Base-by-base conservation (phyloP, 2,797 vertebrate species). In the Crenichthys baileyi region DNA sequence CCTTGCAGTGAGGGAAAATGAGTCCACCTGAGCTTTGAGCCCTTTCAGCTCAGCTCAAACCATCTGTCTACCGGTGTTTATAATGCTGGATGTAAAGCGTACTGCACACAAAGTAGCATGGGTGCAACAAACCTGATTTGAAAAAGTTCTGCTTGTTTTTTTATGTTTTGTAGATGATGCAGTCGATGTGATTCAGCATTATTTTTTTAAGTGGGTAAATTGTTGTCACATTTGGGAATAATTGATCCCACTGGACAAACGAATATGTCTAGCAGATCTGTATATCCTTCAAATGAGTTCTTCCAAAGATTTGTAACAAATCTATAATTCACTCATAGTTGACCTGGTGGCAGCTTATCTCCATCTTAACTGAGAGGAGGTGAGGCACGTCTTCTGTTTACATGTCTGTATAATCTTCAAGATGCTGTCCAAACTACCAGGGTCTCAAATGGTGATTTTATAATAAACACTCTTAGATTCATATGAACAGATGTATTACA, bases 1-100 rank as follows among this genome's bases (percentile, higher is more conserved):
- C 93, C 92, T 95, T 94, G 91, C 86, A 79, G 46, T 39, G 53
- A 78, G 46, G 80, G 44, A 83, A 71, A 46, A 29, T 56, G 82
- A 81, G 80, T 90, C 85, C 85, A 93, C 89, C 89, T 93, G 89
- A 92, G 93, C 92, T 92, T 89, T 93, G 88, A 94, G 92, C 91
- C 91, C 76, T 87, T 88, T 75, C 74, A 86, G 90, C 91, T 91
- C 90, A 91, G 89, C 93, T 92, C 91, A 77, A 70, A 83, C 92
- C 92, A 91, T 93, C 92, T 93, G 92, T 91, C 90, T 86, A 82
- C 68, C 56, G 24, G 75, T 78, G 74, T 88, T 90, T 92, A 87
- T 53, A 78, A 73, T 70, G 46, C 79, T 79, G 75, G 78, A 80
- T 86, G 83, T 81, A 80, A 88, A 92, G 87, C 90, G 91, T 91